Conservation (phyloP, 2,888 invertebrate genomes). For the Fragum sueziense region DNA sequence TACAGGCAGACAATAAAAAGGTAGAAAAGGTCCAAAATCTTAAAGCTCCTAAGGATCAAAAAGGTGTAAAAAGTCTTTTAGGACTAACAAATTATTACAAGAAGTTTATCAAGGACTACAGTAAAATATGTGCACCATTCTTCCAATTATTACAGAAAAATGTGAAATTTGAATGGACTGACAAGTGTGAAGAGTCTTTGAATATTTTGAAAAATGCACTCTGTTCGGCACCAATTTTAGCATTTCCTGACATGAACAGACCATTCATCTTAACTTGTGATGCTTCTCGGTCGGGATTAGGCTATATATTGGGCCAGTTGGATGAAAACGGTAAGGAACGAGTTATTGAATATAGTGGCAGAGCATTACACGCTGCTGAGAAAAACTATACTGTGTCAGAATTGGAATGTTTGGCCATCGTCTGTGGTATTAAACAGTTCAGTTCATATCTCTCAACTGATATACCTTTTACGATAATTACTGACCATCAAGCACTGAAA, state of each 20-base stretch:
- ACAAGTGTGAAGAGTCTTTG: no score
- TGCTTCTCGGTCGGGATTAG: conserved; percentile 51
- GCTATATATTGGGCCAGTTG: conserved; percentile 54
- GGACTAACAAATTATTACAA: conserved; percentile 61
- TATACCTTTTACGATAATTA: conserved; percentile 49
- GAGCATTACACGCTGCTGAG: no score
- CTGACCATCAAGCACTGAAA: conserved; percentile 57
- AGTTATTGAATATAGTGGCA: no score
- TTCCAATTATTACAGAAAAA: conserved; percentile 36
- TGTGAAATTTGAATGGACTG: conserved; percentile 28
- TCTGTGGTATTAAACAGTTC: no score
- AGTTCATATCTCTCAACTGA: no score
- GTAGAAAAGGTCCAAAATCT: conserved; percentile 47
- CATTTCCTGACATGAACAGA: no score
- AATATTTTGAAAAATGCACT: no score
- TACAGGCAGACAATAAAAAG: conserved; percentile 43
- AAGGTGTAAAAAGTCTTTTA: conserved; percentile 53
- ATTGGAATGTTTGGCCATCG: conserved; percentile 59
- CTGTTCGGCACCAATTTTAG: no score
- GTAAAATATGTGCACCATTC: conserved; percentile 52
- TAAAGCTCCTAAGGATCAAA: conserved; percentile 43
- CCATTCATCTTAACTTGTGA: conserved; percentile 57
- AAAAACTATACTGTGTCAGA: conserved; percentile 36
- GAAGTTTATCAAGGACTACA: conserved; percentile 49
- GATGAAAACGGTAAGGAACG: conserved; percentile 47